Evolutionary conservation across 2,797 vertebrate genomes (phyloP).

Genomic region (Limosa lapponica): DNA sequence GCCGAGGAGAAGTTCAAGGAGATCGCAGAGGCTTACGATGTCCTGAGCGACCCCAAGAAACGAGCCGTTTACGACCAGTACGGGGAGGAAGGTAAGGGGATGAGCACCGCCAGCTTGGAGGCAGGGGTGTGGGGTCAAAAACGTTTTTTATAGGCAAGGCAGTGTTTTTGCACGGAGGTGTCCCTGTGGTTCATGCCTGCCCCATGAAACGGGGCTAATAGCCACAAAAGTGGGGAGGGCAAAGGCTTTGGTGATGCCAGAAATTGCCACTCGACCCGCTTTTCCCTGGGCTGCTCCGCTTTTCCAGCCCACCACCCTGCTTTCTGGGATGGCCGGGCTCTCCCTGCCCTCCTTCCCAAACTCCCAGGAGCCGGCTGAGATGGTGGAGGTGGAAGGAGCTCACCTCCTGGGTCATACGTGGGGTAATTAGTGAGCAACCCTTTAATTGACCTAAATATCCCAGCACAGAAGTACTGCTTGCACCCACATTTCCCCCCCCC

Average conservation of each 20-base stretch:
- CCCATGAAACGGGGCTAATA: neutral
- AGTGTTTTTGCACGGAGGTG: neutral
- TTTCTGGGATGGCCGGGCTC: neutral
- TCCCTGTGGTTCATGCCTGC: neutral
- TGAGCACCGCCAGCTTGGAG: fast-evolving
- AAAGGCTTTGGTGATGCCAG: neutral
- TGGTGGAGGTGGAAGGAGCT: neutral
- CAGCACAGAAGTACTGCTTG: neutral
- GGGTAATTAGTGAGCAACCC: neutral
- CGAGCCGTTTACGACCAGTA: constrained; percentile 94
- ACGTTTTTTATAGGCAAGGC: neutral
- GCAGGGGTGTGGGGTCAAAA: neutral
- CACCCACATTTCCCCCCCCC: neutral
- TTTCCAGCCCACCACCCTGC: neutral
- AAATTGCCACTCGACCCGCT: neutral
- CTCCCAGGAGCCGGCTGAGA: fast-evolving
- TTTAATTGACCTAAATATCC: neutral
- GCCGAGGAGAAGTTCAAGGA: constrained; percentile 99
- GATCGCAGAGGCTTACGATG: constrained; percentile 96
- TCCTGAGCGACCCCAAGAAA: constrained; percentile 98
- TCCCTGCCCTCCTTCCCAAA: neutral
- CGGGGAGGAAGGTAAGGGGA: constrained; percentile 93
- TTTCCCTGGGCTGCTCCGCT: fast-evolving
- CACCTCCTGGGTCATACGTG: neutral
- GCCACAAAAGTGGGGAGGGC: neutral